Evolutionary conservation across 2,888 invertebrate genomes (phyloP).

Genomic region (Drosophila nr. perissopoda): DNA sequence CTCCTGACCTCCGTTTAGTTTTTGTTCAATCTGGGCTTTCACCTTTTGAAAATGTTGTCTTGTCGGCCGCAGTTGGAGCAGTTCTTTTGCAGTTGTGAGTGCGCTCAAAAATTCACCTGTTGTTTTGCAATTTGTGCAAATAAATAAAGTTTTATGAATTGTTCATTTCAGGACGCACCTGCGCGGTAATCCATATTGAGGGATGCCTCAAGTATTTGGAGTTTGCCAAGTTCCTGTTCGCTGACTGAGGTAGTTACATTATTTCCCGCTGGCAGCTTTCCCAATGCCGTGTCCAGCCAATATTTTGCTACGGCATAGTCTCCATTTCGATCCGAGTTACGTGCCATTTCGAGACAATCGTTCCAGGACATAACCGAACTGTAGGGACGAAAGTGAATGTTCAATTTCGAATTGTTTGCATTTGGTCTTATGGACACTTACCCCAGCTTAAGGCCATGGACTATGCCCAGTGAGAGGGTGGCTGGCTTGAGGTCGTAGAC

Average conservation of each 20-base stretch:
- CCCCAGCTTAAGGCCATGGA: slow-evolving; percentile 83
- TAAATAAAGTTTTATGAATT: slow-evolving; percentile 9
- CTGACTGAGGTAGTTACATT: slow-evolving; percentile 39
- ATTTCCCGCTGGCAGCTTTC: slow-evolving; percentile 57
- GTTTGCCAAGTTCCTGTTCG: slow-evolving; percentile 48
- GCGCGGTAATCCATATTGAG: slow-evolving; percentile 72
- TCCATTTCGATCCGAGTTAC: slow-evolving; percentile 68
- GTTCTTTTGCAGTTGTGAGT: slow-evolving; percentile 62
- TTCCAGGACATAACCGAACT: slow-evolving; percentile 82
- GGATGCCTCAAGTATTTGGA: slow-evolving; percentile 67
- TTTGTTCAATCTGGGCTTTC: slow-evolving; percentile 60
- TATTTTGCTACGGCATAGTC: slow-evolving; percentile 75
- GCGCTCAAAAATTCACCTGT: slow-evolving; percentile 74
- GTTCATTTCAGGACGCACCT: slow-evolving; percentile 56
- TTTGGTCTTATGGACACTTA: slow-evolving; percentile 34
- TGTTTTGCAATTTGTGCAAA: slow-evolving; percentile 18
- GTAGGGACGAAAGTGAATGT: slow-evolving; percentile 20
- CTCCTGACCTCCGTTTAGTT: slow-evolving; percentile 28
- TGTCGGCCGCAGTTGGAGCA: slow-evolving; percentile 68
- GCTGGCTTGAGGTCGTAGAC: slow-evolving; percentile 88
- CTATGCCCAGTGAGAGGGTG: slow-evolving; percentile 86
- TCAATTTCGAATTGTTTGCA: slow-evolving; percentile 34
- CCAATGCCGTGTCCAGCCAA: slow-evolving; percentile 79
- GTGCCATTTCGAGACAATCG: slow-evolving; percentile 80
- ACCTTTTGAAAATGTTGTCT: slow-evolving; percentile 55